Conservation (phyloP, 2,113 vertebrate species). For the Bujurquina vittata region DNA sequence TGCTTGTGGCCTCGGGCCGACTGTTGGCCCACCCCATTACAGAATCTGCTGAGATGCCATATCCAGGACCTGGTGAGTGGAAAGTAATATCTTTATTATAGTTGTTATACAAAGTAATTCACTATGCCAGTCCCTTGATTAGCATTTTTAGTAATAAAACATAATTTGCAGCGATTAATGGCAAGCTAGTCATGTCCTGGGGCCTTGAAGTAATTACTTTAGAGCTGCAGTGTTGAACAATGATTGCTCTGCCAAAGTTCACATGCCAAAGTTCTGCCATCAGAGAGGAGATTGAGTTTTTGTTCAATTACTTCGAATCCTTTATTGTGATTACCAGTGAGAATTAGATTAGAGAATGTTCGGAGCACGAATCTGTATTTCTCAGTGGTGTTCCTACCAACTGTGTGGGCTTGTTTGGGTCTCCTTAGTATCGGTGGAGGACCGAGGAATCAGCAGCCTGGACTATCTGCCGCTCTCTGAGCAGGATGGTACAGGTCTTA, state of each 20-base stretch:
- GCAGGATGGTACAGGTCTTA: conserved; percentile 64
- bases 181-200: background rate
- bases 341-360: background rate
- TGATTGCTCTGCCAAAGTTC: conserved; percentile 40
- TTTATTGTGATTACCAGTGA: background rate
- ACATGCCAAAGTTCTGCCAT: conserved; percentile 16
- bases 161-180: conserved; percentile 44
- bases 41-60: conserved; percentile 76
- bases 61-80: conserved; percentile 73
- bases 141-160: conserved; percentile 17
- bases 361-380: background rate
- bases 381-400: background rate
- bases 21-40: conserved; percentile 76
- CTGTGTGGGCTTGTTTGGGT: background rate
- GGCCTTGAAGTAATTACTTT: conserved; percentile 36
- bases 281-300: conserved; percentile 16
- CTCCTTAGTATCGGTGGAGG: conserved; percentile 65
- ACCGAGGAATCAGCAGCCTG: conserved; percentile 47
- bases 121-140: conserved; percentile 8
- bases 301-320: background rate
- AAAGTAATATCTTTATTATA: conserved; percentile 14
- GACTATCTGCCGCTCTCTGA: conserved; percentile 72
- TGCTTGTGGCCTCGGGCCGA: conserved; percentile 69
- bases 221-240: conserved; percentile 1
- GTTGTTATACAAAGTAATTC: conserved; percentile 14